Base-by-base conservation (phyloP, 2,113 vertebrate species). In the Onychostoma macrolepis region DNA sequence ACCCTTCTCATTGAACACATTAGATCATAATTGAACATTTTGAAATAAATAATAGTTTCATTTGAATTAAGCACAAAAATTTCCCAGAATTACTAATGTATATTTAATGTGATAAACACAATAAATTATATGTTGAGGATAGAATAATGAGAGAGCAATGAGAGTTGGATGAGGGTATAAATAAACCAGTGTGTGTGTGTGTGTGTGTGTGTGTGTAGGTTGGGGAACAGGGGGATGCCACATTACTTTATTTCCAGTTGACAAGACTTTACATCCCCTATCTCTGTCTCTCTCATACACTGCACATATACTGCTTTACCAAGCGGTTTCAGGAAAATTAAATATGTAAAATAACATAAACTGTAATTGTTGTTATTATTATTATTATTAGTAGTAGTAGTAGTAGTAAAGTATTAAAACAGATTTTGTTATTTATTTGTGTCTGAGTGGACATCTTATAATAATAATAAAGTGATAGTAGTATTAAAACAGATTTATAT, bases 171-270 rank as follows among this genome's bases (percentile, higher is more conserved):
- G 41, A 30, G 88, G 36, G 36, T 41, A 33, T 69, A 41, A 72
- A 41, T 72, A 72, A 72, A 41, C 69, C 33, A 5, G 30, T 41
- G 17, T 43, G 38, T 43, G 36, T 24, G 69, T 38, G 71, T 71
- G 30, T 36, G 67, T 71, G 67, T 38, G 67, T 72, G 69, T 72
- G 69, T 74, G 71, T 13, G 71, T 71, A 33, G 38, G 69, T 72
- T 45, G 91, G 86, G 90, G 92, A 92, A 94, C 93, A 92, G 92
- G 92, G 93, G 92, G 91, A 93, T 95, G 94, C 92, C 95, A 94
- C 92, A 92, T 94, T 94, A 92, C 93, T 95, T 95, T 95, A 95
- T 94, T 94, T 95, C 94, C 93, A 92, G 92, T 94, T 94, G 92
- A 93, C 92, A 92, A 95, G 92, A 95, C 92, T 94, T 94, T 93